These are phyloP conservation scores for Melanaphis sacchari DNA, from an alignment of 1,140 invertebrate genomes.

Conservation along the genomic window DNA sequence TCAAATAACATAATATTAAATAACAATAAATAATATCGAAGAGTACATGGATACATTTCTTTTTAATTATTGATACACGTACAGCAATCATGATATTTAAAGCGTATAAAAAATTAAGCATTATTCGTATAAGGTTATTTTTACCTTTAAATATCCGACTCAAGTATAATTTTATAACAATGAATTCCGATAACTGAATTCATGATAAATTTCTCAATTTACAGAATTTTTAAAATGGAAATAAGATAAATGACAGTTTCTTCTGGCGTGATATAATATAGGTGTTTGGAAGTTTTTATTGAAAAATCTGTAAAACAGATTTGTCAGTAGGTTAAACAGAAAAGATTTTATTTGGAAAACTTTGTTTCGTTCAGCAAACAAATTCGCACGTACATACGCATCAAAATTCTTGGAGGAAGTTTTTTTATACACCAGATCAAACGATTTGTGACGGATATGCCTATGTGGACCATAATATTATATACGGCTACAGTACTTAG, in stretches of 20 bases:
- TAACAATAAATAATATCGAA: too few species aligned
- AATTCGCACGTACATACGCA: neutral
- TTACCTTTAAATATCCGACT: neutral
- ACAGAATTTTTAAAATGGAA: neutral
- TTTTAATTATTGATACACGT: too few species aligned
- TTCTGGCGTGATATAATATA: neutral
- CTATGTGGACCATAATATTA: neutral
- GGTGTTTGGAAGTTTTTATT: constrained; percentile 10
- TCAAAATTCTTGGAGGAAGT: neutral
- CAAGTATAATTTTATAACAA: neutral
- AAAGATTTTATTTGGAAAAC: neutral
- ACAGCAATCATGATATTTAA: neutral
- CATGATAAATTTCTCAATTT: neutral
- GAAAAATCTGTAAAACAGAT: constrained; percentile 8
- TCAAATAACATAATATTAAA: too few species aligned
- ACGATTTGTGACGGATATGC: neutral
- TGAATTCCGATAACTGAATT: neutral
- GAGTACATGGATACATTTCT: too few species aligned
- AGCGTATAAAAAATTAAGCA: neutral
- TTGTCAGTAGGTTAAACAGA: neutral
- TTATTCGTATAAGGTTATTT: neutral
- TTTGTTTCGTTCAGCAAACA: neutral
- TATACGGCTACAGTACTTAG: neutral
- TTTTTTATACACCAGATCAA: neutral
- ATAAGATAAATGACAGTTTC: constrained; percentile 1